Percentiles rank a stretch among this genome's conserved stretches.
Evolutionary conservation across 2,888 invertebrate genomes (phyloP).

Genomic region (Geotrupes spiniger): DNA sequence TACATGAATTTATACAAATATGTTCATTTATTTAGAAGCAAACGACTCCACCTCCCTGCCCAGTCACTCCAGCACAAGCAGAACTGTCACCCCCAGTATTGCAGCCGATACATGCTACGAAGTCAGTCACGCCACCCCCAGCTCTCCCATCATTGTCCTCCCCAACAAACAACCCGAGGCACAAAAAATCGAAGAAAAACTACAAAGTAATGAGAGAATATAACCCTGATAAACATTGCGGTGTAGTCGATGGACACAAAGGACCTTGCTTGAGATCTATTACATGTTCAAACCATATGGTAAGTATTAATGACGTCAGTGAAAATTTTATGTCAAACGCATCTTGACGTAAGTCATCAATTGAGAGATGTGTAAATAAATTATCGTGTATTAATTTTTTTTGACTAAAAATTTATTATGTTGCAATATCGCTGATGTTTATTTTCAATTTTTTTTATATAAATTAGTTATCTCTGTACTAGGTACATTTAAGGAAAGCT

Average conservation of each 20-base stretch:
- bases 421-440: too few species aligned
- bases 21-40: slow-evolving; percentile 21
- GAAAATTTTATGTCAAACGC: too few species aligned
- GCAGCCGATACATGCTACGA: slow-evolving; percentile 27
- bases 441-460: background rate
- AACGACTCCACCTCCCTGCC: slow-evolving; percentile 17
- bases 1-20: too few species aligned
- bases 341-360: too few species aligned
- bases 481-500: slow-evolving; percentile 41
- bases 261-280: slow-evolving; percentile 78
- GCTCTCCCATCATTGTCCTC: slow-evolving; percentile 18
- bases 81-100: slow-evolving; percentile 25
- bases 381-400: too few species aligned
- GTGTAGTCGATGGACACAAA: slow-evolving; percentile 67
- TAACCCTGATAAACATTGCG: slow-evolving; percentile 81
- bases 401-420: too few species aligned
- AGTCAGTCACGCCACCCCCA: slow-evolving; percentile 21
- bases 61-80: slow-evolving; percentile 17
- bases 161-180: slow-evolving; percentile 26
- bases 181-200: slow-evolving; percentile 34
- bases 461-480: slow-evolving; percentile 3
- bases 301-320: slow-evolving; percentile 24
- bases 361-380: too few species aligned
- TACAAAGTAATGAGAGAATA: slow-evolving; percentile 55
- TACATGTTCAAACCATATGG: slow-evolving; percentile 55